Conservation (phyloP, 2,113 vertebrate genomes). For the Hepsetus odoe region DNA sequence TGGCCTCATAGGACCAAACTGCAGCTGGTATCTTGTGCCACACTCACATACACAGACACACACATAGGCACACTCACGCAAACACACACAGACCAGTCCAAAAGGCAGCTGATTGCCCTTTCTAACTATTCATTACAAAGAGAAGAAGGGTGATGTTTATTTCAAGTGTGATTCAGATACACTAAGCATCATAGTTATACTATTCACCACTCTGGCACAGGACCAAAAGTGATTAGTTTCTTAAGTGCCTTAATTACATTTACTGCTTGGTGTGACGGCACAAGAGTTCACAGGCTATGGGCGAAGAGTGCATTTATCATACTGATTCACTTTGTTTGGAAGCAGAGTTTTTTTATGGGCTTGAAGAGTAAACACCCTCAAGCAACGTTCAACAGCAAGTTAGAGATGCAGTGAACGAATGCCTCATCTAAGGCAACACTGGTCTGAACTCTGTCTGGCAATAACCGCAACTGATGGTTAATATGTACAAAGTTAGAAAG, state of each 20-base stretch:
- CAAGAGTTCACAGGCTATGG: constrained; percentile 18
- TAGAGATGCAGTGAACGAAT: constrained; percentile 16
- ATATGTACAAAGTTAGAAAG: no score
- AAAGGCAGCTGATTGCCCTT: constrained; percentile 51
- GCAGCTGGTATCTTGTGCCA: no score
- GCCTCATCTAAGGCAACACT: no score
- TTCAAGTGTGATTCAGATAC: constrained; percentile 43
- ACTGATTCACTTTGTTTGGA: constrained; percentile 19
- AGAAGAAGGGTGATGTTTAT: constrained; percentile 43
- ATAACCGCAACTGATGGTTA: no score
- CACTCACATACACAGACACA: constrained; percentile 19
- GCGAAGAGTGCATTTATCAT: not conserved
- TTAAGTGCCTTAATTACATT: constrained; percentile 29
- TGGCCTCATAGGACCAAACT: constrained; percentile 49
- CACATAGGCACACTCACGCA: constrained; percentile 16
- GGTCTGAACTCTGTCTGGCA: no score
- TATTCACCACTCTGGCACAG: constrained; percentile 1
- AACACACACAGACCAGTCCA: constrained; percentile 43
- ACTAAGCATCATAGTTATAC: constrained; percentile 40
- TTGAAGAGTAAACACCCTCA: constrained; percentile 26
- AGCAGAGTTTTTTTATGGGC: constrained; percentile 2
- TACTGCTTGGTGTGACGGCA: not conserved
- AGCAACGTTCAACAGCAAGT: constrained; percentile 8
- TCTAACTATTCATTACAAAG: constrained; percentile 45
- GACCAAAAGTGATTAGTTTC: constrained; percentile 29